A percentile compares a stretch with the other conserved stretches of the same genome.
Evolutionary conservation across 37 sponge, comb jelly and placozoan genomes (phyloP).

Genomic region (Theonella swinhoei): DNA sequence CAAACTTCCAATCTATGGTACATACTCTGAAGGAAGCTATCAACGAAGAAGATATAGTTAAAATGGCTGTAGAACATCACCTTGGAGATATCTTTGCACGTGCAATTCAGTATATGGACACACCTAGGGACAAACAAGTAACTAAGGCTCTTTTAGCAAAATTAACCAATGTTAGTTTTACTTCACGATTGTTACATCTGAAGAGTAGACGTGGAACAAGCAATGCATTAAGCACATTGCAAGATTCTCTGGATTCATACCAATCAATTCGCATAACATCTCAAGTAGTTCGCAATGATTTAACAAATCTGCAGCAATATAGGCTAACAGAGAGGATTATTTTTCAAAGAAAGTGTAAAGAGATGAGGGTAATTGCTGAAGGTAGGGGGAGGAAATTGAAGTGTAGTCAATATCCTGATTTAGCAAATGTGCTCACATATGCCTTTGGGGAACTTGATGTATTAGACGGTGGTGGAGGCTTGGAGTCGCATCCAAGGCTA

Average conservation of each 20-base stretch:
- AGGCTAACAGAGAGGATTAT: slow-evolving; percentile 1
- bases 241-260: neutral
- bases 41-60: neutral
- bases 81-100: neutral
- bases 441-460: slow-evolving; percentile 19
- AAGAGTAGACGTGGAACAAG: neutral
- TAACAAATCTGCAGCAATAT: slow-evolving; percentile 9
- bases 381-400: slow-evolving; percentile 19
- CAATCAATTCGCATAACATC: neutral
- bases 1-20: neutral
- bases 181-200: neutral
- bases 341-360: neutral
- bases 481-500: slow-evolving; percentile 23
- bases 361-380: slow-evolving; percentile 19
- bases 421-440: slow-evolving; percentile 2
- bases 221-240: neutral
- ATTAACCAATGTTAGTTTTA: neutral
- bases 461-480: slow-evolving; percentile 9
- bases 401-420: slow-evolving; percentile 8
- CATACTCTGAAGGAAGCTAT: neutral
- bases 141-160: slow-evolving; percentile 1
- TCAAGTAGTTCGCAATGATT: slow-evolving; percentile 2
- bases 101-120: slow-evolving; percentile 9
- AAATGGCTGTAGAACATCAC: neutral
- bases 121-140: neutral